Evolutionary conservation across 2,797 vertebrate species (phyloP).

Genomic region (Spinibarbus caldwelli): DNA sequence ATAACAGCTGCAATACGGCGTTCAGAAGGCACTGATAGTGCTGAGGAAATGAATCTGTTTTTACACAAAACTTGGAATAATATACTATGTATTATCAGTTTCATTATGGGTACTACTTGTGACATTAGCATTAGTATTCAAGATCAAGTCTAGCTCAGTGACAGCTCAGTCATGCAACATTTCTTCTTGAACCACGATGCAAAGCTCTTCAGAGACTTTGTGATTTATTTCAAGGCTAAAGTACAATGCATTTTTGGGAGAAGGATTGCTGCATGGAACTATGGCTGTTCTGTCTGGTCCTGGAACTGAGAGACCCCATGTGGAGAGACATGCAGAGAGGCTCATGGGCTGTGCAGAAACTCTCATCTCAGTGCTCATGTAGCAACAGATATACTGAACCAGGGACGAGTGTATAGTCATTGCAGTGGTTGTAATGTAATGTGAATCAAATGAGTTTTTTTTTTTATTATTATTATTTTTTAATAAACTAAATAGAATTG

Average conservation of each 20-base stretch:
- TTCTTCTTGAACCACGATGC: no score
- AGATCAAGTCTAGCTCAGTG: neutral
- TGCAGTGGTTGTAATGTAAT: neutral
- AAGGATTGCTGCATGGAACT: neutral
- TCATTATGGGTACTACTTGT: neutral
- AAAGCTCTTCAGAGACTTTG: conserved; percentile 6
- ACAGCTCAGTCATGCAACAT: no score
- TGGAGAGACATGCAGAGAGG: neutral
- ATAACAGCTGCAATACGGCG: neutral
- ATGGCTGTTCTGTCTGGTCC: neutral
- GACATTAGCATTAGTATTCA: conserved; percentile 16
- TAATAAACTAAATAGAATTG: neutral
- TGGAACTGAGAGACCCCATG: neutral
- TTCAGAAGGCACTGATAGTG: neutral
- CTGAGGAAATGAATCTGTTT: neutral
- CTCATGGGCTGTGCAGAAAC: neutral
- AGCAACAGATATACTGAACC: neutral
- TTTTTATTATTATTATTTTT: no score
- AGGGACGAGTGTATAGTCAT: neutral
- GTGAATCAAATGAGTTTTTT: neutral
- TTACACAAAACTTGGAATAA: neutral
- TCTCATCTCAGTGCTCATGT: neutral
- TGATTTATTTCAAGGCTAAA: neutral
- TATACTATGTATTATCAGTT: no score
- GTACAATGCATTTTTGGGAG: neutral